Conservation (phyloP, 2,797 vertebrate genomes). For the Buphagus erythrorhynchus region DNA sequence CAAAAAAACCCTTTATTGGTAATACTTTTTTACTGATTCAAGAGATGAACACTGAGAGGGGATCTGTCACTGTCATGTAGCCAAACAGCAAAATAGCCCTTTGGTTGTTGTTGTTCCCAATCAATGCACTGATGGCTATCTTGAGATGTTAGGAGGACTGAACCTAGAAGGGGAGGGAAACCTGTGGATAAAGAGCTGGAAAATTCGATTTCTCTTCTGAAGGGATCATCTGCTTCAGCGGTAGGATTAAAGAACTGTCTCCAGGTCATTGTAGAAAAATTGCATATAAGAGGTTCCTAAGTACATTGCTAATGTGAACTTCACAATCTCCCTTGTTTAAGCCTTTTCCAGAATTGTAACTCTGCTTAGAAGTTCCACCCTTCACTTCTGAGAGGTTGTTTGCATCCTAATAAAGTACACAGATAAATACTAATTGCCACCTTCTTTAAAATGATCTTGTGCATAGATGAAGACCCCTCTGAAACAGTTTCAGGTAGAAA, state of each 20-base stretch:
- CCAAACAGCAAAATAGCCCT: neutral
- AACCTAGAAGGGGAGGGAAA: neutral
- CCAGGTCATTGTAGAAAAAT: neutral
- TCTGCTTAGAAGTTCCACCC: neutral
- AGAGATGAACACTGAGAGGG: neutral
- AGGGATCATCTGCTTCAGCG: neutral
- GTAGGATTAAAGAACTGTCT: neutral
- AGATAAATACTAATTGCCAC: neutral
- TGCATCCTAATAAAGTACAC: neutral
- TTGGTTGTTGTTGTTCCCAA: neutral
- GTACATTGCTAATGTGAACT: neutral
- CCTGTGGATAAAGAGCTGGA: neutral
- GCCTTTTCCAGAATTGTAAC: neutral
- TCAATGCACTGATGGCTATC: neutral
- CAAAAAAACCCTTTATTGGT: neutral
- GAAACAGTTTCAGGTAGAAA: neutral
- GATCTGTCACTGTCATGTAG: neutral
- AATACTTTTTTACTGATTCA: neutral
- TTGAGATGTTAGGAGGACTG: neutral
- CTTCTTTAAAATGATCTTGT: neutral
- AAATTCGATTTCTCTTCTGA: neutral
- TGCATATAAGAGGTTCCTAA: neutral
- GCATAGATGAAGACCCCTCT: neutral
- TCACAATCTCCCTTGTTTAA: neutral
- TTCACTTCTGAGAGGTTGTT: neutral